phyloP scores from a whole-genome alignment of 2,888 invertebrate species.

The Tetragnatha montana region DNA sequence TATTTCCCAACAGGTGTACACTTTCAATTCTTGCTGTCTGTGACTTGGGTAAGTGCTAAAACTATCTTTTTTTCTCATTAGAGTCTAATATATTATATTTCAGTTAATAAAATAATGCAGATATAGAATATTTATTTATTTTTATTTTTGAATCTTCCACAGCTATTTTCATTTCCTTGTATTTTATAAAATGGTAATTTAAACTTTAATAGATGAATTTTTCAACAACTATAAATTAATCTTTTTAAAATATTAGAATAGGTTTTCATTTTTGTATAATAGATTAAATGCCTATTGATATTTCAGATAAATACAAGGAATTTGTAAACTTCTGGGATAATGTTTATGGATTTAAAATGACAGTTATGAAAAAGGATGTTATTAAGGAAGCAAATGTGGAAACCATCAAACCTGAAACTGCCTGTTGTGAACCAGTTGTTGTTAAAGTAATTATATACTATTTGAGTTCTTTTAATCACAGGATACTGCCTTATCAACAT shows the following conservation, averaged over 20 bases:
- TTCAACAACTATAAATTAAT: too few species aligned
- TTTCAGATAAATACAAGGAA: conserved; percentile 82
- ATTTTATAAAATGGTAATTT: too few species aligned
- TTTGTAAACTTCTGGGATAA: conserved; percentile 91
- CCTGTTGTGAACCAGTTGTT: conserved; percentile 82
- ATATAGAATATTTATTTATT: neutral
- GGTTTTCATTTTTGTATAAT: neutral
- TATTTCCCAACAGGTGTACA: conserved; percentile 90
- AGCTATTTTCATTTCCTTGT: neutral
- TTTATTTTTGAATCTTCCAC: neutral
- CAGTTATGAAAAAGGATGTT: conserved; percentile 89
- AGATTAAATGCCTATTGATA: too few species aligned
- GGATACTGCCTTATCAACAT: too few species aligned
- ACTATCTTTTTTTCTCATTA: too few species aligned
- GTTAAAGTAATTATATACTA: conserved; percentile 75
- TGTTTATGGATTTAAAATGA: conserved; percentile 96
- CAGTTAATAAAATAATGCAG: too few species aligned
- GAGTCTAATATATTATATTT: too few species aligned
- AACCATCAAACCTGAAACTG: conserved; percentile 81
- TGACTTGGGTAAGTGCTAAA: conserved; percentile 79
- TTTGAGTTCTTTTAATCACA: too few species aligned
- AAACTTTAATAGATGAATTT: too few species aligned
- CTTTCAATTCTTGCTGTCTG: conserved; percentile 88
- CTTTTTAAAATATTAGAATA: too few species aligned
- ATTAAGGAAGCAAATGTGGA: conserved; percentile 86